Evolutionary conservation across 2,113 vertebrate species (phyloP), one percentile per base, ranked within the genome.

Genomic region (Rostratula benghalensis): DNA sequence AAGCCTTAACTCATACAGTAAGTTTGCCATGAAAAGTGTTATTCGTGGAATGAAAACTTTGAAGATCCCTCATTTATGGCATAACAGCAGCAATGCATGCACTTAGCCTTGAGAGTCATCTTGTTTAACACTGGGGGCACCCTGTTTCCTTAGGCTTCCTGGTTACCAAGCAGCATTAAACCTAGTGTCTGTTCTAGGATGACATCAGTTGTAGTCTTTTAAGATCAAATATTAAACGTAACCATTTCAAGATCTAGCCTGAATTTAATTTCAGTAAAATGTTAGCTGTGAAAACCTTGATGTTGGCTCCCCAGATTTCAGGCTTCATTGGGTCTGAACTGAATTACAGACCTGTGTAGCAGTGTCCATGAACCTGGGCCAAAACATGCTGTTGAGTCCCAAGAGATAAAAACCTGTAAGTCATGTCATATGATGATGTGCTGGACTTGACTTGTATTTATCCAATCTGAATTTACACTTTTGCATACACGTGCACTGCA

Each of bases 211-310:
- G 45, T 53, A 39, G 20, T 92, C 43, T 89, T 10, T 56, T 51
- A 51, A 68, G 80, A 46, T 86, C 23, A 45, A 60, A 78, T 77
- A 74, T 81, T 87, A 74, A 81, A 63, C 6, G 5, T 64, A 78
- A 64, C 35, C 14, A 25, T 60, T 63, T 80, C 51, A 96, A 79
- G 60, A 64, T 60, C 51, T 63, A 53, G 53, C 80, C 35, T 74
- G 73, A 84, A 79, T 85, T 94, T 87, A 22, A 93, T 81, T 67
- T 64, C 73, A 73, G 69, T 46, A 15, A 82, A 79, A 63, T 48
- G 25, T 56, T 88, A 70, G 33, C 51, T 24, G 18, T 78, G 85
- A 71, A 90, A 77, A 30, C 73, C 76, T 83, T 31, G 43, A 50
- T 70, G 46, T 68, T 80, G 39, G 22, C 53, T 53, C 27, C 92